Percentiles rank a stretch among this genome's conserved stretches.
Conservation (phyloP, 2,888 invertebrate species). For the Rhagonycha fulva region DNA sequence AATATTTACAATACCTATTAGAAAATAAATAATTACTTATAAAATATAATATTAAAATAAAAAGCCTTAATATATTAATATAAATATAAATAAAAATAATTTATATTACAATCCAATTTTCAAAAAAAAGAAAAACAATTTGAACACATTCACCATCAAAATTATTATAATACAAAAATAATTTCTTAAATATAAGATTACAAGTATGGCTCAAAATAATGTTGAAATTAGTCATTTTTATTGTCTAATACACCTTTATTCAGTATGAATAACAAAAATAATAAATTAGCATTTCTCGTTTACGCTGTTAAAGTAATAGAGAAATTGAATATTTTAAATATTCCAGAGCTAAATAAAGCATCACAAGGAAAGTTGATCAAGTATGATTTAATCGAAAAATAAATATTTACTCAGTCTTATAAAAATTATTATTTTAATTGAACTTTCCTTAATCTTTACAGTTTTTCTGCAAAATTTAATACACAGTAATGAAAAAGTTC, state of each 20-base stretch:
- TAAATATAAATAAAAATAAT: background rate
- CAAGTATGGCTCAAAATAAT: slow-evolving; percentile 20
- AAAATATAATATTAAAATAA: background rate
- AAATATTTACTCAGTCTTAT: background rate
- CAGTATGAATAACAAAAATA: background rate
- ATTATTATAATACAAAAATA: slow-evolving; percentile 20
- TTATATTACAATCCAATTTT: background rate
- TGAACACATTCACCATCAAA: slow-evolving; percentile 23
- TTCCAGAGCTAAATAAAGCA: background rate
- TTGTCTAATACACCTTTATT: slow-evolving; percentile 19
- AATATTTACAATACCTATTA: slow-evolving; percentile 22
- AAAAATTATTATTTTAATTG: slow-evolving; percentile 1
- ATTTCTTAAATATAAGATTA: slow-evolving; percentile 10
- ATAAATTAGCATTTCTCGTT: background rate
- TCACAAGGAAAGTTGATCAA: background rate
- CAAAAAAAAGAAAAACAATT: background rate
- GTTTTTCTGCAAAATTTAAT: background rate
- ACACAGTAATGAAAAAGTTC: background rate
- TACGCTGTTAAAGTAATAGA: background rate
- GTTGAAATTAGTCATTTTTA: slow-evolving; percentile 7
- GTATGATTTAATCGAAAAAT: background rate
- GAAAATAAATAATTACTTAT: slow-evolving; percentile 23
- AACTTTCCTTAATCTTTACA: background rate
- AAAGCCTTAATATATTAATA: background rate
- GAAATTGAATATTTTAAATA: background rate